phyloP scores from a whole-genome alignment of 2,888 invertebrate genomes.

The Dolomedes plantarius region DNA sequence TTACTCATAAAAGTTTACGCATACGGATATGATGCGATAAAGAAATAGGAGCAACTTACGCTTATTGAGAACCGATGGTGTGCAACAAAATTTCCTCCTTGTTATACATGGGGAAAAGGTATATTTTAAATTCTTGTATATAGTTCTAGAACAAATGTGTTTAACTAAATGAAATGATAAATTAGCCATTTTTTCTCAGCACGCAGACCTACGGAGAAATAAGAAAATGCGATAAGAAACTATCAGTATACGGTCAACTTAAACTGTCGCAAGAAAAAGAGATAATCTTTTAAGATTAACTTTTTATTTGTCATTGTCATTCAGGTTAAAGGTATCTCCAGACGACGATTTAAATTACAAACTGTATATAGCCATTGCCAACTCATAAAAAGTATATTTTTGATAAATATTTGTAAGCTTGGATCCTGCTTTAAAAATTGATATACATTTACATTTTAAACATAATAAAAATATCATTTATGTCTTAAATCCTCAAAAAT shows the following conservation, averaged over 20 bases:
- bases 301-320: not conserved
- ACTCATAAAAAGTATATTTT: too few relatives aligned
- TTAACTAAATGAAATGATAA: not conserved
- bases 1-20: too few relatives aligned
- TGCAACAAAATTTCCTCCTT: not conserved
- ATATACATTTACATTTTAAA: too few relatives aligned
- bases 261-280: not conserved
- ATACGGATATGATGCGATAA: too few relatives aligned
- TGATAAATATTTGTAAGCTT: too few relatives aligned
- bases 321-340: not conserved
- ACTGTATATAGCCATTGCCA: too few relatives aligned
- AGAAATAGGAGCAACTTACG: too few relatives aligned
- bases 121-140: not conserved
- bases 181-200: not conserved
- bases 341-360: not conserved
- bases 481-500: too few relatives aligned
- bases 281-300: not conserved
- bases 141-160: not conserved
- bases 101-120: not conserved
- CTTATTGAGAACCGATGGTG: not conserved
- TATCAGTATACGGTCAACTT: not conserved
- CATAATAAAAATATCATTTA: too few relatives aligned
- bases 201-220: not conserved
- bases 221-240: not conserved
- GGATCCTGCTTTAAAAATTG: too few relatives aligned